Evolutionary conservation across 2,113 vertebrate species (phyloP).

Genomic region (Perccottus glenii): DNA sequence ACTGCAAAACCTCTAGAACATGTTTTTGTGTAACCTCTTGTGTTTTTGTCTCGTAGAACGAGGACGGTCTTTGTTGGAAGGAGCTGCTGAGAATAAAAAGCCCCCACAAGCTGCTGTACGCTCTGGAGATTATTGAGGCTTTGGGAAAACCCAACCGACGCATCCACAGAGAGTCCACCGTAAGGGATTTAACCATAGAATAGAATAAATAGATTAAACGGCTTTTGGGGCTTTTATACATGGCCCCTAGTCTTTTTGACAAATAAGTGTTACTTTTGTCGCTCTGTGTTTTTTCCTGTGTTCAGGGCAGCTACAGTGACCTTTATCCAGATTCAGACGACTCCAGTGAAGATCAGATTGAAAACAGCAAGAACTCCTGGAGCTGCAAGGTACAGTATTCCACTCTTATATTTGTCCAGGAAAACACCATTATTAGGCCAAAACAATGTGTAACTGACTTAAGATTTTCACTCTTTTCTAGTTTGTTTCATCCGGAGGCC

Average conservation of each 20-base stretch:
- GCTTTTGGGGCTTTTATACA: no score
- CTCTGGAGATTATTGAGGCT: conserved; percentile 97
- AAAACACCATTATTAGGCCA: no score
- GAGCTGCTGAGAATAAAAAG: conserved; percentile 96
- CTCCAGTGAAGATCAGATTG: conserved; percentile 97
- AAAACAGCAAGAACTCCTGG: conserved; percentile 99
- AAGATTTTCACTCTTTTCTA: conserved; percentile 41
- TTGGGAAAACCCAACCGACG: conserved; percentile 96
- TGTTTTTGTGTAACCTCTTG: neutral
- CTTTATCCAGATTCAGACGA: conserved; percentile 98
- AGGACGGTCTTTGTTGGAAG: conserved; percentile 94
- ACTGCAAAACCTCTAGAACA: neutral
- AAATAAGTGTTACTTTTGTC: neutral
- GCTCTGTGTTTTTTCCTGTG: neutral
- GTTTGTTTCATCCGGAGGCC: conserved; percentile 97
- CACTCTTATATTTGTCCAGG: neutral
- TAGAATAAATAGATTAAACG: neutral
- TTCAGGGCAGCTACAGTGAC: conserved; percentile 96
- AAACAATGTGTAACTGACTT: neutral
- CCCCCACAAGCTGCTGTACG: conserved; percentile 95
- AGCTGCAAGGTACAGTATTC: conserved; percentile 91
- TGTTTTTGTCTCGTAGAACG: conserved; percentile 74
- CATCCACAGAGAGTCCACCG: conserved; percentile 95
- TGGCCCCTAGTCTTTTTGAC: no score
- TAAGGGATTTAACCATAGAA: conserved; percentile 52